A percentile compares a stretch with the other conserved stretches of the same genome.
phyloP scores from a whole-genome alignment of 2,797 vertebrate genomes.

The Argya squamiceps region DNA sequence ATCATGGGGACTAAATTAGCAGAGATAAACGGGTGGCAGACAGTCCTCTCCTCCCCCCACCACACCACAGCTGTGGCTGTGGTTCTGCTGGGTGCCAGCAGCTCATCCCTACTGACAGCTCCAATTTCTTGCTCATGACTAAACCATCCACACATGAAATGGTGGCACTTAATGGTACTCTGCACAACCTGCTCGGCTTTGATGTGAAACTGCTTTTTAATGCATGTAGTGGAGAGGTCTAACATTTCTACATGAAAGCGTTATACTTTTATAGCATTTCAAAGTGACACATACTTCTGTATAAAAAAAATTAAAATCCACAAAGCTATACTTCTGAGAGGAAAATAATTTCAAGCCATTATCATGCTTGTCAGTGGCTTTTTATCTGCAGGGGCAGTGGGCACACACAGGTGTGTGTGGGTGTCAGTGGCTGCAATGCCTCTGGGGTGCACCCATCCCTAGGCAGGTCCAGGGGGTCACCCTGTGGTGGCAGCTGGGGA shows the following conservation, averaged over 20 bases:
- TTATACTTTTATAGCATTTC: background rate
- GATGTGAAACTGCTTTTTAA: background rate
- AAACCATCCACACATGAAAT: background rate
- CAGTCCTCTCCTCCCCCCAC: background rate
- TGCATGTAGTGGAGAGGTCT: background rate
- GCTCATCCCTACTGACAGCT: constrained; percentile 19
- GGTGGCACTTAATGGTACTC: background rate
- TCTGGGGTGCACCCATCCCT: background rate
- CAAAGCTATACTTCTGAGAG: background rate
- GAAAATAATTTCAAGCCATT: background rate
- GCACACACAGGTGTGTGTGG: fast-evolving
- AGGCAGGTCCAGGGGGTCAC: background rate
- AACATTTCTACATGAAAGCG: constrained; percentile 20
- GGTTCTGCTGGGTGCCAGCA: background rate
- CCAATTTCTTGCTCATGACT: background rate
- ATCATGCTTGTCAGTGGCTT: background rate
- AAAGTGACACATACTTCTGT: background rate
- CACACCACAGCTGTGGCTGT: fast-evolving
- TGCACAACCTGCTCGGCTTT: background rate
- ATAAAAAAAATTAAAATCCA: background rate
- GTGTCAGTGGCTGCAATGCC: background rate
- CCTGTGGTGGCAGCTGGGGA: background rate
- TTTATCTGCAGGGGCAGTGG: background rate
- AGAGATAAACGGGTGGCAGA: background rate
- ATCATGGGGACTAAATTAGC: background rate